A percentile compares a stretch with the other conserved stretches of the same genome.
Evolutionary conservation across 92 coral and sea anemone genomes (phyloP).

Genomic region (Chrysogorgia sp.): DNA sequence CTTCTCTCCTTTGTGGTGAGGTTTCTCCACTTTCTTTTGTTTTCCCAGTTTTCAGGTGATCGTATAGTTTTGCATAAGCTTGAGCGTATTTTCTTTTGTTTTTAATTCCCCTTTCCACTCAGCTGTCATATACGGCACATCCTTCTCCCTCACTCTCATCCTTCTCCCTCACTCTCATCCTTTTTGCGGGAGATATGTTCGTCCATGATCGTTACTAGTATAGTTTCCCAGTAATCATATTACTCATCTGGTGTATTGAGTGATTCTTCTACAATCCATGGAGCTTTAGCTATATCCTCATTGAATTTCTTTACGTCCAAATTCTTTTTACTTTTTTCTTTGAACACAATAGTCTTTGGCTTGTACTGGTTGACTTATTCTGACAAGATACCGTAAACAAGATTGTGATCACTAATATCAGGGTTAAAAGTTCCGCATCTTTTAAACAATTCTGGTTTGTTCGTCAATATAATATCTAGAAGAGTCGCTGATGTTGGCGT

Average conservation of each 20-base stretch:
- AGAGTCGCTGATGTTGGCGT: neutral
- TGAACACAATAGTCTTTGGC: constrained; percentile 45
- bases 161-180: no score
- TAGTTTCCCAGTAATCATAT: constrained; percentile 31
- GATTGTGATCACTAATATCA: constrained; percentile 58
- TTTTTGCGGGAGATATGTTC: constrained; percentile 38
- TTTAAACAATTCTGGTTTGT: constrained; percentile 30
- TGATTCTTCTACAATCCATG: constrained; percentile 39
- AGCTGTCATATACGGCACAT: neutral
- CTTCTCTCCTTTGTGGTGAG: constrained; percentile 54
- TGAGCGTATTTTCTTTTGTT: constrained; percentile 49
- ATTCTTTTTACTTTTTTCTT: constrained; percentile 47
- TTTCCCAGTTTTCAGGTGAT: constrained; percentile 50
- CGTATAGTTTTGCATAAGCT: constrained; percentile 36
- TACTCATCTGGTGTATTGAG: constrained; percentile 23
- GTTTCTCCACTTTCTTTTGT: constrained; percentile 48
- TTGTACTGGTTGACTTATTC: constrained; percentile 36
- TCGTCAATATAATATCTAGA: constrained; percentile 6
- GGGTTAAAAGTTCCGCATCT: constrained; percentile 40
- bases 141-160: neutral
- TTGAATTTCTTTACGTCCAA: constrained; percentile 23
- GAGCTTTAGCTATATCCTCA: constrained; percentile 40
- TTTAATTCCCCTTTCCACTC: neutral
- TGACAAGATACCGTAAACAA: constrained; percentile 49
- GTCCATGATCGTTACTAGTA: constrained; percentile 27